phyloP scores from a whole-genome alignment of 2,888 invertebrate genomes.

The Apodemia hepburni region DNA sequence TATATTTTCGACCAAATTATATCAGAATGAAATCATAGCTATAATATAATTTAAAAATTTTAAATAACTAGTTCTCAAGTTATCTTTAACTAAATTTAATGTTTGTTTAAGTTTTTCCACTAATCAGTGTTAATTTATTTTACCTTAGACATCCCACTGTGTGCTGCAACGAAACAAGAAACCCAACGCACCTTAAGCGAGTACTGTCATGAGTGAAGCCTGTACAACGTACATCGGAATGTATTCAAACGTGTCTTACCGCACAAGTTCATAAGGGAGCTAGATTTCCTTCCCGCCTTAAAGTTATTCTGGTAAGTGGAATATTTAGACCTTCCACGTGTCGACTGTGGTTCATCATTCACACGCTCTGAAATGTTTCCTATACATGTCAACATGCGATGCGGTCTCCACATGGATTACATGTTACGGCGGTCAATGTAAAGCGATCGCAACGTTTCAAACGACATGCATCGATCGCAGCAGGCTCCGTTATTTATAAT shows the following conservation, averaged over 20 bases:
- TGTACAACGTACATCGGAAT: conserved; percentile 47
- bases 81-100: no score
- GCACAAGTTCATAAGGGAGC: conserved; percentile 97
- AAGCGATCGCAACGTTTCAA: conserved; percentile 14
- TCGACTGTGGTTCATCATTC: conserved; percentile 88
- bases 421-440: conserved; percentile 16
- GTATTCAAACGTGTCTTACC: conserved; percentile 85
- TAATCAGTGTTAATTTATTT: neutral
- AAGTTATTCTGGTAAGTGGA: conserved; percentile 92
- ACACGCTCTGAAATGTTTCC: conserved; percentile 90
- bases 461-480: conserved; percentile 54
- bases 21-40: no score
- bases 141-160: conserved; percentile 30
- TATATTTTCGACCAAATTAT: no score
- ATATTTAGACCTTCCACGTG: conserved; percentile 92
- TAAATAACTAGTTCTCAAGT: no score
- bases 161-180: conserved; percentile 56
- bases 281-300: conserved; percentile 93
- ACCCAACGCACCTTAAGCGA: conserved; percentile 72
- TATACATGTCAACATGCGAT: conserved; percentile 60
- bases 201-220: conserved; percentile 60
- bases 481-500: conserved; percentile 38
- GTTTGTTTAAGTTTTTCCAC: no score
- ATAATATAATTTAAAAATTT: no score
- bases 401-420: conserved; percentile 35